Conservation (phyloP, 2,888 invertebrate genomes). For the Gymnoscelis rufifasciata region DNA sequence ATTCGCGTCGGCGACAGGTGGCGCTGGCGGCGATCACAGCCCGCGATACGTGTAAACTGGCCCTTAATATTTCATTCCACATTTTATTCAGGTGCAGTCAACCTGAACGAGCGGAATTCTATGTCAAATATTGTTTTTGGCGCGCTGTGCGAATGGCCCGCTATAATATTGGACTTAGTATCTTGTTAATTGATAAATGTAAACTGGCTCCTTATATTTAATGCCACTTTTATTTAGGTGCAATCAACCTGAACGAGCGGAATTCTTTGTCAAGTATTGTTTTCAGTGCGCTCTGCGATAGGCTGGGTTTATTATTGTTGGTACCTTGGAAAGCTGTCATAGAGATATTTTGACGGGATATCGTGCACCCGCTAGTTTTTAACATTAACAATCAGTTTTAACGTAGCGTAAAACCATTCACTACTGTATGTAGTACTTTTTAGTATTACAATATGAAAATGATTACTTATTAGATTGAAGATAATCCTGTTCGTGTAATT, state of each 20-base stretch:
- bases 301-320: conserved; percentile 20
- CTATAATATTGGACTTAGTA: no score
- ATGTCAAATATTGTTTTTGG: conserved; percentile 36
- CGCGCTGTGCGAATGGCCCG: conserved; percentile 22
- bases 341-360: no score
- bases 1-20: conserved; percentile 64
- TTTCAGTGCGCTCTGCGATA: conserved; percentile 27
- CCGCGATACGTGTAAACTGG: conserved; percentile 60
- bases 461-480: no score
- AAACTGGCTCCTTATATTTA: conserved; percentile 62
- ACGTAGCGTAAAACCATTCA: no score
- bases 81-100: conserved; percentile 54
- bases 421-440: no score
- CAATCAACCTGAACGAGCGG: conserved; percentile 39
- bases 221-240: conserved; percentile 56
- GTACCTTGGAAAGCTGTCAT: no score
- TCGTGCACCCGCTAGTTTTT: no score
- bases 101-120: conserved; percentile 36
- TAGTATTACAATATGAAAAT: no score
- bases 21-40: conserved; percentile 52
- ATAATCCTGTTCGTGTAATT: no score
- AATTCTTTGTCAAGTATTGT: conserved; percentile 37
- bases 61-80: conserved; percentile 61
- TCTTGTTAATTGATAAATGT: no score
- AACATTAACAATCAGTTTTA: no score